A percentile compares a stretch with the other conserved stretches of the same genome.
These are phyloP conservation scores for Pipistrellus nathusii DNA, from an alignment of 2,797 vertebrate species.

Conservation along the genomic window DNA sequence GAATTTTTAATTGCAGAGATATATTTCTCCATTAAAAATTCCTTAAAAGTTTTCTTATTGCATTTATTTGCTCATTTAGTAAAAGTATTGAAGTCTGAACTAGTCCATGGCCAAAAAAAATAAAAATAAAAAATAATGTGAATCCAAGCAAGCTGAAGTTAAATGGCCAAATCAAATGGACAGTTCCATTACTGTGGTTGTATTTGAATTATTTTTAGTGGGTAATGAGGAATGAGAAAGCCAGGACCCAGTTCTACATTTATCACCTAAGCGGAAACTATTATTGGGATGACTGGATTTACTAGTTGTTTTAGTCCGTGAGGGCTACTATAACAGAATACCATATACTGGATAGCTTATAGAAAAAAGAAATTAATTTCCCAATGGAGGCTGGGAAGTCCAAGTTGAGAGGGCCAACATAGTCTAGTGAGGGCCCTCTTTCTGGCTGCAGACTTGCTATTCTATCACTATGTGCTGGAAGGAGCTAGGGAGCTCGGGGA, in stretches of 20 bases:
- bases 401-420: not conserved
- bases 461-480: not conserved
- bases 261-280: not conserved
- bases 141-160: not conserved
- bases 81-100: not conserved
- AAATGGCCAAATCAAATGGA: not conserved
- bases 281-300: not conserved
- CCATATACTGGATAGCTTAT: not conserved
- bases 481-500: not conserved
- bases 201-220: not conserved
- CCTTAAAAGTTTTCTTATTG: not conserved
- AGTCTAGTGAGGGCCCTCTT: not conserved
- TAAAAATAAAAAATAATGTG: not conserved
- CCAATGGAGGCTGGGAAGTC: not conserved
- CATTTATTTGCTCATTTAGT: not conserved
- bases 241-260: not conserved
- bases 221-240: not conserved
- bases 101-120: not conserved
- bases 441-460: not conserved
- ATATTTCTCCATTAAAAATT: conserved; percentile 57
- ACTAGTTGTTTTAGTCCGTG: not conserved
- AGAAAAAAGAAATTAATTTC: not conserved
- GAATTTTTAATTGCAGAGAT: not conserved
- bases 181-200: not conserved
- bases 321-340: not conserved